Base-by-base conservation (phyloP, 2,113 vertebrate species). In the Eptatretus burgeri region DNA sequence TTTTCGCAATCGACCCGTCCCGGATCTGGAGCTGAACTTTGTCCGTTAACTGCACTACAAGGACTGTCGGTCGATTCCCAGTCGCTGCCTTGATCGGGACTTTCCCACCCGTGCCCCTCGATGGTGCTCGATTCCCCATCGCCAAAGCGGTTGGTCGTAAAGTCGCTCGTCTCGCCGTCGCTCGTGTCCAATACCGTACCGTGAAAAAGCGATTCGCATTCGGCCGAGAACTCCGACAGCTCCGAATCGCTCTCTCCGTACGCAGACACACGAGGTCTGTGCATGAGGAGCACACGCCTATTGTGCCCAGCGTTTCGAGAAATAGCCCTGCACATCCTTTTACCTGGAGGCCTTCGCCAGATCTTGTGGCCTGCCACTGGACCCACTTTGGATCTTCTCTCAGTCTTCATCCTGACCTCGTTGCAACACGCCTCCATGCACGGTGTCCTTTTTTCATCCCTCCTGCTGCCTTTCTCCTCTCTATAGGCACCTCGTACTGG, bases 181-280 rank as follows among this genome's bases (percentile, higher is more conserved):
- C 84, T 93, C 5, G 84, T 88, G 76, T 88, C 86, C 71, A 82
- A 71, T 51, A 94, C 81, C 0, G 89, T 88, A 68, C 84, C 89
- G 71, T 87, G 84, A 72, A 91, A 87, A 51, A 91, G 77, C 17
- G 85, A 89, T 62, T 83, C 81, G 0, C 87, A 94, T 73, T 95
- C 85, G 0, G 87, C 85, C 0, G 87, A 95, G 67, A 89, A 95
- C 71, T 95, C 89, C 0, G 87, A 95, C 66, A 88, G 93, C 71
- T 95, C 89, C 0, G 87, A 94, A 75, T 93, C 88, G 12, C 85
- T 93, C 67, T 80, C 80, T 14, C 71, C 71, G 0, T 75, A 79
- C 11, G 82, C 68, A 0, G 83, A 83, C 0, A 82, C 81, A 64
- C 82, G 80, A 66, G 27, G 27, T 41, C 27, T 41, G 27, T 41